These are phyloP conservation scores for Cladopsammia gracilis DNA, from an alignment of 64 coral and sea anemone genomes.

Conservation along the genomic window DNA sequence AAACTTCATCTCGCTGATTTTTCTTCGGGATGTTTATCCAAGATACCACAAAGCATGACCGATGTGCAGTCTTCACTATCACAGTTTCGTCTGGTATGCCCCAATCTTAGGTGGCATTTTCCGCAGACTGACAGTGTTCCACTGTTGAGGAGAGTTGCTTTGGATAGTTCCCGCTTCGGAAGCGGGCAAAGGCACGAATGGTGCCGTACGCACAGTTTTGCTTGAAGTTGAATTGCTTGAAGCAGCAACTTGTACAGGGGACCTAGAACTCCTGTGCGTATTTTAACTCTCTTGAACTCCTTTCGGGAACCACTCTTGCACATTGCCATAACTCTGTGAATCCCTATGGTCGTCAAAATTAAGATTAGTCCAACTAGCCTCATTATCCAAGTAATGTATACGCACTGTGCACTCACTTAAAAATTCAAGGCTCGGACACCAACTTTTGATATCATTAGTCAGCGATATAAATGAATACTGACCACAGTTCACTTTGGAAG, in stretches of 20 bases:
- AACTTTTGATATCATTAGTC: background rate
- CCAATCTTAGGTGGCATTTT: slow-evolving; percentile 54
- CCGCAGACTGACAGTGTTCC: slow-evolving; percentile 35
- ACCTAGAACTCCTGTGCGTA: slow-evolving; percentile 27
- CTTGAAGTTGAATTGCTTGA: background rate
- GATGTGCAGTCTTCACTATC: slow-evolving; percentile 33
- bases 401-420: background rate
- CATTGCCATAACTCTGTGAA: slow-evolving; percentile 6
- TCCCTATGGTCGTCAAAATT: slow-evolving; percentile 8
- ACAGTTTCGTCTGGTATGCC: slow-evolving; percentile 67
- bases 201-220: background rate
- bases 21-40: slow-evolving; percentile 47
- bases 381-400: slow-evolving; percentile 16
- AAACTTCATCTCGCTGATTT: slow-evolving; percentile 15
- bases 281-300: slow-evolving; percentile 46
- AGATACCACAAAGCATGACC: slow-evolving; percentile 34
- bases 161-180: slow-evolving; percentile 9
- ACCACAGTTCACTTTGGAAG: background rate
- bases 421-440: slow-evolving; percentile 22
- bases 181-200: background rate
- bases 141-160: background rate
- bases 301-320: background rate
- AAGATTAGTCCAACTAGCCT: background rate
- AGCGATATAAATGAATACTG: slow-evolving; percentile 1
- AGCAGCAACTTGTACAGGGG: slow-evolving; percentile 2